Base-by-base conservation (phyloP, 2,797 vertebrate species). In the Acanthopagrus latus region DNA sequence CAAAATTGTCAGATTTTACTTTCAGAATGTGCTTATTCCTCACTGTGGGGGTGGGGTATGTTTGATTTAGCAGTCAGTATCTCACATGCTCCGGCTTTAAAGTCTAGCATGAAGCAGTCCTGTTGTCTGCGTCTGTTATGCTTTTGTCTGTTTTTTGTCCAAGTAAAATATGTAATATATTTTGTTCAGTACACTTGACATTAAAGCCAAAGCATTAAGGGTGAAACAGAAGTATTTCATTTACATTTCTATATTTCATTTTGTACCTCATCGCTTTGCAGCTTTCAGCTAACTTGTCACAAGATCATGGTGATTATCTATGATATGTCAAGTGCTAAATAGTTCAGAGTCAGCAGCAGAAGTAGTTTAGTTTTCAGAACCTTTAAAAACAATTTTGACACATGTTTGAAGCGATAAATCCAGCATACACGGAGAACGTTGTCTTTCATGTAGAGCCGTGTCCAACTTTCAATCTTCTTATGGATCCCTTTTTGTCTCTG, bases 1-100 rank as follows among this genome's bases (percentile, higher is more conserved):
- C 80, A 87, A 38, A 76, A 48, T 56, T 72, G 76, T 87, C 71
- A 74, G 21, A 66, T 58, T 59, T 50, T 43, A 70, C 66, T 65
- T 64, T 60, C n/a, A 73, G 54, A 23, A 57, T 55, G 64, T 80
- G 59, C 38, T 79, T 71, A 59, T 64, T 51, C 38, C 23, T 71
- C 13, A 47, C 51, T 33, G n/a, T n/a, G n/a, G 58, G 46, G 56
- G 64, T 12, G 51, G 64, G 72, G 9, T 14, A 12, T 59, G 50
- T 73, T 62, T 60, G 60, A 80, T 75, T 71, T 69, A 80, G 51
- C 38, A 10, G 51, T 73, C 67, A 69, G 38, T 48, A 55, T 65
- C 83, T 81, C 21, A 64, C 57, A 71, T 63, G 52, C 83, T 78
- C 56, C 63, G 48, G 51, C 60, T 81, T 57, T 69, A 21, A 70